A percentile compares a stretch with the other conserved stretches of the same genome.
Evolutionary conservation across 2,797 vertebrate genomes (phyloP).

Genomic region (Anguilla megastoma): DNA sequence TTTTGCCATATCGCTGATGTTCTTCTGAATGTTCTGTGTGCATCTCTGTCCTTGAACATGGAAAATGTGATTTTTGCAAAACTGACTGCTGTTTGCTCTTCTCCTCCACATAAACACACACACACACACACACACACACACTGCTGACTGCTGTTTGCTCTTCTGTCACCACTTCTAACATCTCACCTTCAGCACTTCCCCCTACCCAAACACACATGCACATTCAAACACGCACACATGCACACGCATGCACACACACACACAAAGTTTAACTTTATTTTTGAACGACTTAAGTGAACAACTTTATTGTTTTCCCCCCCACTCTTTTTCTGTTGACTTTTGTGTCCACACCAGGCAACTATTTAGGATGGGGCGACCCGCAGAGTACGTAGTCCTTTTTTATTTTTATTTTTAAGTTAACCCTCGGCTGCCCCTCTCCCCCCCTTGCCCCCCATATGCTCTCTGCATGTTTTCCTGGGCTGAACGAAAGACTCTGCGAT

Average conservation of each 20-base stretch:
- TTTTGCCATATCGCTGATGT: background rate
- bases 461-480: constrained; percentile 66
- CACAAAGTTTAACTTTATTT: constrained; percentile 6
- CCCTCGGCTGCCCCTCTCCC: constrained; percentile 68
- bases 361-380: constrained; percentile 96
- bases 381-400: constrained; percentile 86
- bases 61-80: background rate
- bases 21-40: background rate
- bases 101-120: background rate
- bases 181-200: background rate
- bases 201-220: background rate
- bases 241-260: background rate
- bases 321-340: constrained; percentile 73
- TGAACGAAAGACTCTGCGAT: constrained; percentile 43
- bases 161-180: background rate
- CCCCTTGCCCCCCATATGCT: constrained; percentile 41
- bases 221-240: background rate
- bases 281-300: background rate
- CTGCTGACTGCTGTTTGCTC: background rate
- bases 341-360: constrained; percentile 90
- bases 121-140: background rate
- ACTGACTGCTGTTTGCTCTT: background rate
- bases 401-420: constrained; percentile 46
- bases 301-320: constrained; percentile 57
- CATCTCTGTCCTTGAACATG: background rate